phyloP scores from a whole-genome alignment of 2,113 vertebrate species.

The Pholis gunnellus region DNA sequence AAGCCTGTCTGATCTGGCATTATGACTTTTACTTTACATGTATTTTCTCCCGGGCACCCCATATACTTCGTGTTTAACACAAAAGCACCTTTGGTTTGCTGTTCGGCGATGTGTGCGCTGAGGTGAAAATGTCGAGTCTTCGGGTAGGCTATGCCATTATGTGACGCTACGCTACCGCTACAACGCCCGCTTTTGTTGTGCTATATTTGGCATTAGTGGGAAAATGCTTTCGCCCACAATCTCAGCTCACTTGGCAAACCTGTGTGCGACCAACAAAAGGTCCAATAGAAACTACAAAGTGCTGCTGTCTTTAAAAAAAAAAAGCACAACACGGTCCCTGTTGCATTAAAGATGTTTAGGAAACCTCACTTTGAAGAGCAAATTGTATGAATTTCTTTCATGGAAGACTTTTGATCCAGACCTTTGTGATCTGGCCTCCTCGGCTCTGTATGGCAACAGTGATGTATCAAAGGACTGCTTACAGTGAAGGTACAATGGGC shows the following conservation, averaged over 20 bases:
- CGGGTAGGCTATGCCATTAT: background rate
- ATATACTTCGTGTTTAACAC: background rate
- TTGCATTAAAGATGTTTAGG: slow-evolving; percentile 9
- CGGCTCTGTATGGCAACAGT: background rate
- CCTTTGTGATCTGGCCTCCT: slow-evolving; percentile 24
- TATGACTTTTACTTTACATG: slow-evolving; percentile 72
- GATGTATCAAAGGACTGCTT: slow-evolving; percentile 41
- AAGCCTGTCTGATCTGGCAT: slow-evolving; percentile 82
- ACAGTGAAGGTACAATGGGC: slow-evolving; percentile 10
- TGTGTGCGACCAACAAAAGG: slow-evolving; percentile 16
- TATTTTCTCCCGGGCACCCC: slow-evolving; percentile 31
- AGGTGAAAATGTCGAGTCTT: background rate
- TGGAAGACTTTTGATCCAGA: slow-evolving; percentile 38
- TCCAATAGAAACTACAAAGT: slow-evolving; percentile 26
- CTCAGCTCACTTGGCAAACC: slow-evolving; percentile 43
- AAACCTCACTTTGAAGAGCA: slow-evolving; percentile 42
- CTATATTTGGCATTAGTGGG: slow-evolving; percentile 34
- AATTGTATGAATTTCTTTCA: slow-evolving; percentile 25
- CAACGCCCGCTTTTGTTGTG: slow-evolving; percentile 15
- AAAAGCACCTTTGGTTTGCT: background rate
- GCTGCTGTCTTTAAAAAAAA: background rate
- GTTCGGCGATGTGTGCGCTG: background rate
- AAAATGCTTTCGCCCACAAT: slow-evolving; percentile 41
- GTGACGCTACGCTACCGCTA: background rate
- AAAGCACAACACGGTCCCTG: background rate